Evolutionary conservation across 2,113 vertebrate genomes (phyloP), one percentile per base, ranked within the genome.

Genomic region (Tupaia chinensis): DNA sequence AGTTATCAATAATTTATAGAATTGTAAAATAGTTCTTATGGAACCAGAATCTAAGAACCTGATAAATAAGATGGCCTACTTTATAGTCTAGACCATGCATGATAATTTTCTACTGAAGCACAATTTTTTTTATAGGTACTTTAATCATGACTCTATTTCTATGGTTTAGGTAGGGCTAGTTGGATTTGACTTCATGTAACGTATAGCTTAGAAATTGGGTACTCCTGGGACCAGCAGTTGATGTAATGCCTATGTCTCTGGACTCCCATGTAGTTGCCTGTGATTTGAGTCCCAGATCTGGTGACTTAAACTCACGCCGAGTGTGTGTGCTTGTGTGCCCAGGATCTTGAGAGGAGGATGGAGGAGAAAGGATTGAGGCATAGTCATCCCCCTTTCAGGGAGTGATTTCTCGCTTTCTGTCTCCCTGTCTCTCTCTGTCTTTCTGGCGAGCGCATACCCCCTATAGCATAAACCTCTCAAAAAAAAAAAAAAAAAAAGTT

Each of bases 181-280:
- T 96, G 19, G 27, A 70, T 74, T 94, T 93, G 66, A 60, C 76
- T 65, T 97, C n/a, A 80, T 27, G 72, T 68, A 61, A 13, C 17
- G 13, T 22, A 32, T 77, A n/a, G n/a, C 69, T 88, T 61, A 76
- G 25, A 34, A 68, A 53, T 61, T 96, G 79, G 54, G 74, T 34
- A 76, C 8, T 53, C 13, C 29, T 44, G 44, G 44, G 44, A 44
- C 44, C 44, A 44, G 44, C 44, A 44, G 44, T 44, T 44, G 44
- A 44, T 5, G 44, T 44, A 44, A 44, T 44, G 44, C 44, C 44
- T 44, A 44, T 44, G 5, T 44, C 44, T 44, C 44, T 44, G 44
- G 44, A 44, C 44, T 44, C 44, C 44, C 44, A 5, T 44, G 44
- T 44, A 44, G 44, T 44, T 44, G 44, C 3, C 44, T 44, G 44